A percentile compares a stretch with the other conserved stretches of the same genome.
phyloP scores from a whole-genome alignment of 1,140 invertebrate species.

The Brachionus sp. region DNA sequence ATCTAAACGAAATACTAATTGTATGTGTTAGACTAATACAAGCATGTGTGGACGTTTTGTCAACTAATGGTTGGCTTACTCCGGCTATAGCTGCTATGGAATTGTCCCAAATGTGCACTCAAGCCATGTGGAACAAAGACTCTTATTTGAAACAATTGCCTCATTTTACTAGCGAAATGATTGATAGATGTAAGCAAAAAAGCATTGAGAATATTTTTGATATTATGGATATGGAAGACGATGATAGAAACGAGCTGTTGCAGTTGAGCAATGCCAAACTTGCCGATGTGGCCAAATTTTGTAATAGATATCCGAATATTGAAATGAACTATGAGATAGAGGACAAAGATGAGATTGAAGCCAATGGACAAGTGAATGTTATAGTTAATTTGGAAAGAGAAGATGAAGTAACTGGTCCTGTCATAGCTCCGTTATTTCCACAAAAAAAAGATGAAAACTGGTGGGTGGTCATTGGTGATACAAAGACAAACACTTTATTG shows the following conservation, averaged over 20 bases:
- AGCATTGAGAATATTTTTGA: slow-evolving; percentile 94
- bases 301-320: slow-evolving; percentile 97
- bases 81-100: slow-evolving; percentile 99
- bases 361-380: slow-evolving; percentile 64
- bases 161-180: slow-evolving; percentile 83
- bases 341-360: slow-evolving; percentile 21
- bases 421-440: slow-evolving; percentile 95
- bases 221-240: slow-evolving; percentile 95
- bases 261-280: slow-evolving; percentile 76
- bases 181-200: slow-evolving; percentile 85
- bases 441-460: slow-evolving; percentile 98
- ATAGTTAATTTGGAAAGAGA: slow-evolving; percentile 89
- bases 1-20: slow-evolving; percentile 83
- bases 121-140: slow-evolving; percentile 99
- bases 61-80: slow-evolving; percentile 93
- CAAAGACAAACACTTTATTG: slow-evolving; percentile 83
- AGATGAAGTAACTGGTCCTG: slow-evolving; percentile 86
- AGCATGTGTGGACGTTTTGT: slow-evolving; percentile 96
- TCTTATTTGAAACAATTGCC: slow-evolving; percentile 94
- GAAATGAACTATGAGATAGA: slow-evolving; percentile 70
- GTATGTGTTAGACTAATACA: slow-evolving; percentile 80
- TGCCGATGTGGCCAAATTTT: slow-evolving; percentile 94
- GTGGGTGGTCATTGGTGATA: slow-evolving; percentile 99
- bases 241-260: slow-evolving; percentile 78
- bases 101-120: slow-evolving; percentile 97